Evolutionary conservation across 2,797 vertebrate genomes (phyloP), one percentile per base, ranked within the genome.

Genomic region (Darevskia mixta): DNA sequence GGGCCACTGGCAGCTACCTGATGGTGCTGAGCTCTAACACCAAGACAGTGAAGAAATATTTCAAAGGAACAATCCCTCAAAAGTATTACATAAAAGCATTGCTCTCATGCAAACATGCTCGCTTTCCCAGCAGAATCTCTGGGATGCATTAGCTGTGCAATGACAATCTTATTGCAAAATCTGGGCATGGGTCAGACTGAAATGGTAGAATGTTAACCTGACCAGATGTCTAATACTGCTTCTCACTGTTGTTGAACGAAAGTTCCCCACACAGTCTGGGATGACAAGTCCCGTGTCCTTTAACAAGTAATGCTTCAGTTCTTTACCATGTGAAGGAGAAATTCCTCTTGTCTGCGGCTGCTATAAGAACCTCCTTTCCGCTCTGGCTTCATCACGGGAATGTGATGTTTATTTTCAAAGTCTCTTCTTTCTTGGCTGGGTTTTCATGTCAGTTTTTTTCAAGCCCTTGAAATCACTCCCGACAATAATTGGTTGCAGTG

Each of bases 361-460:
- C 35, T 77, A 77, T 73, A 38, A 78, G 18, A n/a, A 11, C 25
- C 5, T 73, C 45, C 32, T 73, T 81, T 87, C 86, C 38, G 15
- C 49, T 41, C 49, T 73, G 43, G 45, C n/a, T 72, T 83, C 49
- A 49, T 49, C 41, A 86, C 9, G 9, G 64, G 86, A 75, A 64
- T 73, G 35, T 75, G 38, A 32, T 81, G 69, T 61, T 81, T 75
- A 64, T 45, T 25, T 75, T 86, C 58, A 82, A 82, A 87, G 55
- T 32, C 32, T 87, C 8, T 64, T 35, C 55, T 87, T 81, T 75
- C 69, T 64, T 23, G 25, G 20, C 41, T 45, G 2, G 38, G 4
- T 64, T 32, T 15, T 32, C 71, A 35, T 73, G 49, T 61, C 58
- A 29, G 4, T 45, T 45, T 67, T 77, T 20, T 55, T 25, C n/a